Conservation (phyloP, 2,797 vertebrate species). For the Eulemur coronatus region DNA sequence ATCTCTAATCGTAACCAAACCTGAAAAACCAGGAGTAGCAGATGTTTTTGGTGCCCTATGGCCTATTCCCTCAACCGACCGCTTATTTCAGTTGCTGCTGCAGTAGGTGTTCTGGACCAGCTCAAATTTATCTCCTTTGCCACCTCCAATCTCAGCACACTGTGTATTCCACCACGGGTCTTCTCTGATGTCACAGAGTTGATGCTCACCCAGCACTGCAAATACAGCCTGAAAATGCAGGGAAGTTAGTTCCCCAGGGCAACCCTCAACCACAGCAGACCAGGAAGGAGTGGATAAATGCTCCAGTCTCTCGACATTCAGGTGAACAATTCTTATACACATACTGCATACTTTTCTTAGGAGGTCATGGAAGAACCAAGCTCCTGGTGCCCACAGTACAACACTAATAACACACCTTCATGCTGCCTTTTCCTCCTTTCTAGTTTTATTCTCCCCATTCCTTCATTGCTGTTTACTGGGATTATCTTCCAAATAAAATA, state of each 20-base stretch:
- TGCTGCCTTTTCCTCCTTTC: background rate
- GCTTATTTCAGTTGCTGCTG: background rate
- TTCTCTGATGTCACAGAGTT: background rate
- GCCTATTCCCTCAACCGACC: fast-evolving
- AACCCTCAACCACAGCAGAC: background rate
- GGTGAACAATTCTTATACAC: background rate
- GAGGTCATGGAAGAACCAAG: background rate
- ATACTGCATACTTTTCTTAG: background rate
- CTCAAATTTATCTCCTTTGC: background rate
- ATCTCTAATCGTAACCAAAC: background rate
- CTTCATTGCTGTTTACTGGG: background rate
- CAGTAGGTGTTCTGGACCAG: background rate
- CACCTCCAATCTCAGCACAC: background rate
- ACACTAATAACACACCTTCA: background rate
- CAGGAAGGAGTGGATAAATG: fast-evolving
- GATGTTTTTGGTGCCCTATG: background rate
- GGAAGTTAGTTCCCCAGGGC: background rate
- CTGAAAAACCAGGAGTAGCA: background rate
- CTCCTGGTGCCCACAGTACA: background rate
- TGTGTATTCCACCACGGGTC: too few species aligned
- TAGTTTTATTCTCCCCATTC: background rate
- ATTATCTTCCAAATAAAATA: background rate
- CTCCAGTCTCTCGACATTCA: background rate
- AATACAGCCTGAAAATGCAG: background rate
- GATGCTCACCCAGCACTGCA: background rate